These are phyloP conservation scores for Electrophaes corylata DNA, from an alignment of 2,888 invertebrate genomes.

Conservation along the genomic window DNA sequence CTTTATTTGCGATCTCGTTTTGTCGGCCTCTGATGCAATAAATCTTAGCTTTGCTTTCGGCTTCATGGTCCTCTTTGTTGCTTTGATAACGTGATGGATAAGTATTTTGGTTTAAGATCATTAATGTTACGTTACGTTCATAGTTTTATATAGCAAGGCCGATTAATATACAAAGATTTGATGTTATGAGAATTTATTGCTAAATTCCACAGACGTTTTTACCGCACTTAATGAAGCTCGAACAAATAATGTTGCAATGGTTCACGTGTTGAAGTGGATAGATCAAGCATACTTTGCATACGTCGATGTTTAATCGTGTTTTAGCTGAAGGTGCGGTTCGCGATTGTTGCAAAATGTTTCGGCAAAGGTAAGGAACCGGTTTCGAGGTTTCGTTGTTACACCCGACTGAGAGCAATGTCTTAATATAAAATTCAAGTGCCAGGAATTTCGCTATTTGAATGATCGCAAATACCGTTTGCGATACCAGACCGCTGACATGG, in stretches of 20 bases:
- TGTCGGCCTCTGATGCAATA: conserved; percentile 81
- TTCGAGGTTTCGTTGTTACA: conserved; percentile 49
- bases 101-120: conserved; percentile 66
- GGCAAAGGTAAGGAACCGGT: conserved; percentile 70
- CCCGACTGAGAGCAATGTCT: conserved; percentile 43
- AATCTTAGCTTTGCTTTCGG: conserved; percentile 75
- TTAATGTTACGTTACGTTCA: conserved; percentile 64
- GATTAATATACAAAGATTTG: conserved; percentile 39
- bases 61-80: conserved; percentile 78
- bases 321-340: conserved; percentile 35
- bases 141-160: conserved; percentile 57
- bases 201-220: conserved; percentile 19
- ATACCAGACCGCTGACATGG: conserved; percentile 38
- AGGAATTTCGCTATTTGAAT: conserved; percentile 63
- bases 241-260: conserved; percentile 19
- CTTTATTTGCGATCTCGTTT: conserved; percentile 83
- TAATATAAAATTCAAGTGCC: conserved; percentile 46
- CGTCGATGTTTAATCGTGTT: conserved; percentile 25
- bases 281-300: conserved; percentile 35
- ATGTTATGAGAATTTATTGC: conserved; percentile 32
- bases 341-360: conserved; percentile 70
- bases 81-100: conserved; percentile 77
- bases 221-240: conserved; percentile 9
- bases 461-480: conserved; percentile 44
- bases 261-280: conserved; percentile 29